Conservation (phyloP, 2,888 invertebrate species). For the Heliconius erato region DNA sequence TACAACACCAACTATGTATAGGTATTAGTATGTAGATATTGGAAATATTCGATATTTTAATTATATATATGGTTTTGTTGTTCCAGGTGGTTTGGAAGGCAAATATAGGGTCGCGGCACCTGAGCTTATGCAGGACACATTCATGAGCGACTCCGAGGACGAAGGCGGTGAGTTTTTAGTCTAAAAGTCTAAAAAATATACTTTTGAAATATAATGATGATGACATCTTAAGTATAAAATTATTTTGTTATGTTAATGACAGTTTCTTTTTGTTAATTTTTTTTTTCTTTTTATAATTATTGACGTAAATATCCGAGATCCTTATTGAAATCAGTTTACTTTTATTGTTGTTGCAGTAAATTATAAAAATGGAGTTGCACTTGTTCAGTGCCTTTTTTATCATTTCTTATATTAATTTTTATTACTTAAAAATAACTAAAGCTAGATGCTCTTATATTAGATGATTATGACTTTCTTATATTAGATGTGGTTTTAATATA, state of each 20-base stretch:
- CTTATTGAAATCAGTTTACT: too few species aligned
- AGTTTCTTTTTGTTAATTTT: too few species aligned
- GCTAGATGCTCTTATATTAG: neutral
- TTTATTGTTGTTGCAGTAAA: too few species aligned
- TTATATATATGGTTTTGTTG: slow-evolving; percentile 57
- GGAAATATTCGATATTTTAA: slow-evolving; percentile 1
- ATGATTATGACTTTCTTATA: neutral
- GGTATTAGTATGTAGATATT: neutral
- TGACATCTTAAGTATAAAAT: neutral
- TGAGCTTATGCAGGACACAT: slow-evolving; percentile 99
- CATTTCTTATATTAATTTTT: too few species aligned
- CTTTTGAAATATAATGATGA: too few species aligned
- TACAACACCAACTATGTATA: neutral
- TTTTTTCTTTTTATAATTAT: too few species aligned
- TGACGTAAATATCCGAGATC: too few species aligned
- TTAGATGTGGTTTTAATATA: neutral
- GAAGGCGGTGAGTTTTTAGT: slow-evolving; percentile 90
- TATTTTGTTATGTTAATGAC: too few species aligned
- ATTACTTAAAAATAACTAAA: too few species aligned
- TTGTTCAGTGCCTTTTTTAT: too few species aligned
- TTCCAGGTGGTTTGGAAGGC: slow-evolving; percentile 90
- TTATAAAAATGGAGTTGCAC: too few species aligned
- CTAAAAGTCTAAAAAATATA: neutral
- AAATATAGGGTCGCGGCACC: slow-evolving; percentile 99
- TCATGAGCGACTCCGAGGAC: slow-evolving; percentile 99